phyloP scores from a whole-genome alignment of 2,797 vertebrate genomes.

The Pseudomugil gertrudae region DNA sequence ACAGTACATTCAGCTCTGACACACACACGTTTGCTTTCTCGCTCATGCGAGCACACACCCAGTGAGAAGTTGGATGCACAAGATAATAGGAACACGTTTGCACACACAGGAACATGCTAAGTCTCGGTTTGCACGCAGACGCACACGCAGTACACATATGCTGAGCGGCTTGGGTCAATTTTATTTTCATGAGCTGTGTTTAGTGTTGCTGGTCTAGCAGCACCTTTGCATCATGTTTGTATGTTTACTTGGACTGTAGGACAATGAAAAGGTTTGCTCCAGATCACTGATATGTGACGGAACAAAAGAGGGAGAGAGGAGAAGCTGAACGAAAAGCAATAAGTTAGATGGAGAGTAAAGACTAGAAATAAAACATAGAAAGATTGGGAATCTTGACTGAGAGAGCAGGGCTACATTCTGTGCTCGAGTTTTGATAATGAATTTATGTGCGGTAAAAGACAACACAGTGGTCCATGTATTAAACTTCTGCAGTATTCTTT shows the following conservation, averaged over 20 bases:
- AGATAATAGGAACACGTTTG: constrained; percentile 44
- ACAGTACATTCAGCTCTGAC: constrained; percentile 55
- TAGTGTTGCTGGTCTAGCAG: constrained; percentile 45
- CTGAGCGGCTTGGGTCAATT: constrained; percentile 53
- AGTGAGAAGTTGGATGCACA: constrained; percentile 50
- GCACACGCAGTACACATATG: constrained; percentile 14
- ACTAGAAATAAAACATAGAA: constrained; percentile 10
- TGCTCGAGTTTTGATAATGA: constrained; percentile 67
- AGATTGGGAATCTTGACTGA: constrained; percentile 53
- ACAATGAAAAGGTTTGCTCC: constrained; percentile 73
- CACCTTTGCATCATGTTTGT: constrained; percentile 55
- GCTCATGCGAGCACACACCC: constrained; percentile 26
- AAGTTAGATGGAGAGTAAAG: constrained; percentile 49
- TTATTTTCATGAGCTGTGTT: constrained; percentile 49
- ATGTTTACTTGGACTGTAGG: constrained; percentile 71
- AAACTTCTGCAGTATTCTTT: constrained; percentile 70
- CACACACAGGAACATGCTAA: constrained; percentile 31
- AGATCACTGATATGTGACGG: constrained; percentile 75
- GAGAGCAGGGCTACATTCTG: constrained; percentile 55
- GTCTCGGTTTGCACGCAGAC: constrained; percentile 30
- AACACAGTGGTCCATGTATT: constrained; percentile 70
- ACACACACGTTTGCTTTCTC: constrained; percentile 8
- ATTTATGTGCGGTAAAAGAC: constrained; percentile 71
- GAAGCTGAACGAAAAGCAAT: constrained; percentile 38
- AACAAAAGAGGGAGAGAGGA: constrained; percentile 43